Evolutionary conservation across 1,140 invertebrate species (phyloP).

Genomic region (Cheumatopsyche charites): DNA sequence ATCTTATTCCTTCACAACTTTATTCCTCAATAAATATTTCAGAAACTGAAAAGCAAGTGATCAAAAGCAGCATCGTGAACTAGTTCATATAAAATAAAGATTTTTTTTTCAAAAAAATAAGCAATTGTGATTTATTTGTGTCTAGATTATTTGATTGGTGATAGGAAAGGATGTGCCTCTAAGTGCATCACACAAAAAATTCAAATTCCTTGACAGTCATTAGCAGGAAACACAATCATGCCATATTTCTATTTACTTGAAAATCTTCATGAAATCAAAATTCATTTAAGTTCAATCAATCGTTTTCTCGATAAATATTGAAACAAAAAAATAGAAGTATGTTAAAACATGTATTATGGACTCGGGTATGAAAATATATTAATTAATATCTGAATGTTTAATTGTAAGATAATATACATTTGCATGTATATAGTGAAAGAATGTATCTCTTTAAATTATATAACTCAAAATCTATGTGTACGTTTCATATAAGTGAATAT

Average conservation of each 20-base stretch:
- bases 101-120: constrained; percentile 2
- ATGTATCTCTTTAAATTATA: too few relatives aligned
- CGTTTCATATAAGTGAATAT: too few relatives aligned
- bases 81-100: not conserved
- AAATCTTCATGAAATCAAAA: not conserved
- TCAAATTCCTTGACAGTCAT: constrained; percentile 43
- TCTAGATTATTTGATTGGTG: not conserved
- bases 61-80: not conserved
- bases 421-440: too few relatives aligned
- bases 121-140: not conserved
- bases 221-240: constrained; percentile 48
- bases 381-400: too few relatives aligned
- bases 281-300: too few relatives aligned
- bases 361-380: too few relatives aligned
- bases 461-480: too few relatives aligned
- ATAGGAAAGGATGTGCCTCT: constrained; percentile 39
- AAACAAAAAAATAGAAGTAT: too few relatives aligned
- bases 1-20: too few relatives aligned
- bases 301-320: not conserved
- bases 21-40: not conserved
- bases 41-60: constrained; percentile 1
- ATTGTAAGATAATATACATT: too few relatives aligned
- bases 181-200: constrained; percentile 44
- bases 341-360: too few relatives aligned
- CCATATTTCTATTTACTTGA: constrained; percentile 27